These are phyloP conservation scores for Elysia crispata DNA, from an alignment of 2,888 invertebrate species.

Conservation along the genomic window DNA sequence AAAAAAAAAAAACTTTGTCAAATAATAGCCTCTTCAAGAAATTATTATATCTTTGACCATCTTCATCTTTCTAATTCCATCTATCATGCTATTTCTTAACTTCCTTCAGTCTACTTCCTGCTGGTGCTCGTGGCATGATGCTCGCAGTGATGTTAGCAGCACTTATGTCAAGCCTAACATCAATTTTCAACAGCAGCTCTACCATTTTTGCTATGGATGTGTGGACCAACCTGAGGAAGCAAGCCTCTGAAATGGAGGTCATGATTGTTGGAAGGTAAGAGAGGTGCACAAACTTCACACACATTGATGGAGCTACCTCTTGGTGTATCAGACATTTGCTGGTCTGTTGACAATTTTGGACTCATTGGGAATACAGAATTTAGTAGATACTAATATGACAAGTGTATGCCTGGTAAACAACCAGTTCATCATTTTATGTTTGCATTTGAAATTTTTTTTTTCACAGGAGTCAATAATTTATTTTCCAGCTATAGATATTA, in stretches of 20 bases:
- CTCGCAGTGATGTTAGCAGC: slow-evolving; percentile 81
- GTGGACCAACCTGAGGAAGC: slow-evolving; percentile 73
- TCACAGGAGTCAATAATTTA: no score
- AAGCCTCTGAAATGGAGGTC: slow-evolving; percentile 70
- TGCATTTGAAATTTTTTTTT: no score
- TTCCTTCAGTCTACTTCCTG: slow-evolving; percentile 31
- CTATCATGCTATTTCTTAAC: neutral
- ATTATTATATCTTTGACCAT: neutral
- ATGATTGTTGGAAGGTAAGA: slow-evolving; percentile 75
- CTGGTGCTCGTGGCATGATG: slow-evolving; percentile 76
- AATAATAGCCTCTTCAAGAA: neutral
- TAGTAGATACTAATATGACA: no score
- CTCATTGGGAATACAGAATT: no score
- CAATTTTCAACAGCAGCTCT: slow-evolving; percentile 80
- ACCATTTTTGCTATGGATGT: slow-evolving; percentile 81
- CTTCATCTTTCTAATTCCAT: neutral
- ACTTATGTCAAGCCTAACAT: slow-evolving; percentile 80
- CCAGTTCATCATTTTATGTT: no score
- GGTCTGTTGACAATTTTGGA: no score
- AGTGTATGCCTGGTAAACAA: no score
- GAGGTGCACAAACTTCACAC: no score
- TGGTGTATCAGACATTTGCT: no score
- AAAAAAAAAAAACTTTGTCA: neutral
- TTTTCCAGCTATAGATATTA: no score
- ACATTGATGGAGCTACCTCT: no score